These are phyloP conservation scores for Trachelus iudaicus DNA, from an alignment of 2,888 invertebrate genomes.

Conservation along the genomic window DNA sequence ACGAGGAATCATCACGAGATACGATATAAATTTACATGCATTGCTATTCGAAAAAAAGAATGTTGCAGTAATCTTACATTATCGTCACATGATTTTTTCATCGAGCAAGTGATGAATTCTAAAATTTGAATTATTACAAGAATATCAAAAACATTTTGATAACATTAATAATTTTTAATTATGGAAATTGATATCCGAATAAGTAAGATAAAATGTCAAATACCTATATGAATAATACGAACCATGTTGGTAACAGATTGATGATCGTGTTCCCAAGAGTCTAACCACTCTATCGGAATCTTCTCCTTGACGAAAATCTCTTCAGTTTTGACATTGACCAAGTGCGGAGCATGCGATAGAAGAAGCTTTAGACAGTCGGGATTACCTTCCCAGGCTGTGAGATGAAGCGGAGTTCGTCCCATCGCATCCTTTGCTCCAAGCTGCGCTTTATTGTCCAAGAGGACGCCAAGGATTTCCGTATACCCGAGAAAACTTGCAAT, in stretches of 20 bases:
- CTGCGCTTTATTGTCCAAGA: constrained; percentile 66
- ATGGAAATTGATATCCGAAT: too few relatives aligned
- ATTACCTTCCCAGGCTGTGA: constrained; percentile 68
- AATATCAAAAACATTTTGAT: too few relatives aligned
- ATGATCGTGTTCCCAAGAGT: constrained; percentile 68
- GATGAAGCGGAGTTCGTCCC: constrained; percentile 67
- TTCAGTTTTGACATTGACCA: constrained; percentile 13
- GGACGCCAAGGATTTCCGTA: constrained; percentile 62
- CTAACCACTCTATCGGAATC: constrained; percentile 66
- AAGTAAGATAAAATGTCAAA: too few relatives aligned
- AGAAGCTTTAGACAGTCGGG: constrained; percentile 63
- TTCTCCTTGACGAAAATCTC: constrained; percentile 54
- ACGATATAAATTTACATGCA: too few relatives aligned
- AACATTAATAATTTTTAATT: too few relatives aligned
- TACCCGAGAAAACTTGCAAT: constrained; percentile 64
- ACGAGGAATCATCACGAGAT: too few relatives aligned
- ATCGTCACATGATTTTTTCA: too few relatives aligned
- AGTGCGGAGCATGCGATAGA: constrained; percentile 21
- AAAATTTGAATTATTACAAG: too few relatives aligned
- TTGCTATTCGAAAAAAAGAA: too few relatives aligned
- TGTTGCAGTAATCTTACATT: too few relatives aligned
- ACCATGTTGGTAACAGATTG: constrained; percentile 21
- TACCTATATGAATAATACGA: neutral
- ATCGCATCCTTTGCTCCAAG: constrained; percentile 64
- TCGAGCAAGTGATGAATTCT: too few relatives aligned